Conservation (phyloP, 2,113 vertebrate species). For the Etia nguti region DNA sequence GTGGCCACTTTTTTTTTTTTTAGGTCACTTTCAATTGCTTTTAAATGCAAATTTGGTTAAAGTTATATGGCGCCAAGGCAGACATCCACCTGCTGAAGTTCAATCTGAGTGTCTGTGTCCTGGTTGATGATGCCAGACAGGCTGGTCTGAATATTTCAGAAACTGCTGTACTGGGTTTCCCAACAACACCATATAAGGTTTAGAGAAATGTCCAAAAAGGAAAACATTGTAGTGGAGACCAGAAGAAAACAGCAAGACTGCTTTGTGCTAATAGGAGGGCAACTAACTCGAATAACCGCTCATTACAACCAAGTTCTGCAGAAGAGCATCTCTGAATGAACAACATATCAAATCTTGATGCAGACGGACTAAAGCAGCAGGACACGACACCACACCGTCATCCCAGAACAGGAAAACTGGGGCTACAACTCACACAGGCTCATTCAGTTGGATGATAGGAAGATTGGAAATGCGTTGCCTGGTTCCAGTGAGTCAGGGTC, state of each 20-base stretch:
- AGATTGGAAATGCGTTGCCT: neutral
- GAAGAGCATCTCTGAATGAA: neutral
- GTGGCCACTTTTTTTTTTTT: neutral
- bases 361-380: neutral
- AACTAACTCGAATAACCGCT: fast-evolving
- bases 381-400: neutral
- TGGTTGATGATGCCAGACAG: neutral
- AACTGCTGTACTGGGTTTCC: neutral
- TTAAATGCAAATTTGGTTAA: neutral
- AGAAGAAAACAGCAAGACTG: neutral
- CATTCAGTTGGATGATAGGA: neutral
- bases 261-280: neutral
- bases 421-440: neutral
- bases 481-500: neutral
- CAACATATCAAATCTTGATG: neutral
- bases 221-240: neutral
- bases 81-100: neutral
- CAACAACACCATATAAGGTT: neutral
- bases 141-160: neutral
- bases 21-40: neutral
- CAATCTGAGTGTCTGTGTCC: neutral
- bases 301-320: neutral
- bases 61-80: too few species aligned
- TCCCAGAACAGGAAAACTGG: neutral
- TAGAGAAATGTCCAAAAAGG: neutral